Base-by-base conservation (phyloP, 2,888 invertebrate genomes). In the Erebia ligea region DNA sequence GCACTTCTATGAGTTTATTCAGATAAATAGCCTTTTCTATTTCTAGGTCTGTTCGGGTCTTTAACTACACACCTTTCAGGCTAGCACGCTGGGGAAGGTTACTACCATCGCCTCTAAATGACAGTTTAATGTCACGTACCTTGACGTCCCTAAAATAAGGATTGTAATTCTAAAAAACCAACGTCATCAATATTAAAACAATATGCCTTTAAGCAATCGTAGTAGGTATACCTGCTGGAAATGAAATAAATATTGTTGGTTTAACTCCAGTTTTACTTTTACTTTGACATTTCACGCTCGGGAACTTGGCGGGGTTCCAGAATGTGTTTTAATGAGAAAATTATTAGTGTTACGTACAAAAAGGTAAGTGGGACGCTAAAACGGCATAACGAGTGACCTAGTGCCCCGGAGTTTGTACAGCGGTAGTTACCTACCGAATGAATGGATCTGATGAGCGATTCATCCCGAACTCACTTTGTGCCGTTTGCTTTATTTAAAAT, bases 361-460 rank as follows among this genome's bases (percentile, higher is more conserved):
- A 71, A 71, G 67, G 65, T 58, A 71, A 73, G 70, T 71, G 67
- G 73, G 48, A 69, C 71, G 69, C 63, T 71, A 69, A 65, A 73
- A 64, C 68, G 63, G 62, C 67, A 67, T 72, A 68, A 72, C 68
- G 58, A 34, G 72, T 69, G 69, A 74, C 73, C 73, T 69, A 72
- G 56, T 73, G 70, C 66, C 69, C 72, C 45, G 61, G 21, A 42
- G 45, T 66, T 10, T 2, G 54, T n/a, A 50, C n/a, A 10, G 21
- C 21, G 8, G 56, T 56, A 65, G 64, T 21, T 59, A 64, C 40
- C 34, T 59, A 64, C 40, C 34, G 40, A 19, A 11, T 74, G 73
- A 74, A 74, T 74, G 67, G 50, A 69, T 68, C 69, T 74, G 73
- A 74, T 74, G 73, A 74, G 72, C 72, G 69, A 74, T 74, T 74